These are phyloP conservation scores for zebrafish (Danio rerio) DNA, from an alignment of 2,113 vertebrate genomes.

Conservation along the genomic window DNA sequence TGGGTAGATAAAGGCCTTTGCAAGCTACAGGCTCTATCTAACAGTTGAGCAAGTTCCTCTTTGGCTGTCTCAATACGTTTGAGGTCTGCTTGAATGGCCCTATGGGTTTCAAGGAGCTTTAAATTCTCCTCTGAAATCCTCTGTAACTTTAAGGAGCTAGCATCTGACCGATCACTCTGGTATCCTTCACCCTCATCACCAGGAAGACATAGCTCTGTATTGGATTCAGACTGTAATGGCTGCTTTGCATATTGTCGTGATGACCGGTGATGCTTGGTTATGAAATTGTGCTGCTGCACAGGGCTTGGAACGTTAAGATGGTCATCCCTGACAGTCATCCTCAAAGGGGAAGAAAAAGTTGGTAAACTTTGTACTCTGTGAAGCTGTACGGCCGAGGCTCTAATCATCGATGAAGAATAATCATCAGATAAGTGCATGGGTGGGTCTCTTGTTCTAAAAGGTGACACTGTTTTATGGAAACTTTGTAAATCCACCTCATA, in stretches of 20 bases:
- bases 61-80: background rate
- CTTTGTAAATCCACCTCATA: background rate
- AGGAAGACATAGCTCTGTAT: background rate
- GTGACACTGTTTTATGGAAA: background rate
- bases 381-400: background rate
- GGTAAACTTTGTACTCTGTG: background rate
- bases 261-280: background rate
- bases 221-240: background rate
- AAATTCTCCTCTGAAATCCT: background rate
- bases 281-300: background rate
- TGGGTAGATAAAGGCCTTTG: background rate
- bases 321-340: background rate
- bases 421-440: background rate
- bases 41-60: background rate
- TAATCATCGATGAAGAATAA: background rate
- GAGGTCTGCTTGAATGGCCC: background rate
- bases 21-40: background rate
- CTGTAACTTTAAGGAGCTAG: background rate
- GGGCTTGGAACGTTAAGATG: background rate
- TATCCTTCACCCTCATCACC: background rate
- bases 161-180: background rate
- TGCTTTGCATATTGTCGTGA: background rate
- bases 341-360: background rate
- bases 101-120: background rate
- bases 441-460: background rate